Evolutionary conservation across 1,140 invertebrate genomes (phyloP), one percentile per base, ranked within the genome.

Genomic region (Dinoponera quadriceps): DNA sequence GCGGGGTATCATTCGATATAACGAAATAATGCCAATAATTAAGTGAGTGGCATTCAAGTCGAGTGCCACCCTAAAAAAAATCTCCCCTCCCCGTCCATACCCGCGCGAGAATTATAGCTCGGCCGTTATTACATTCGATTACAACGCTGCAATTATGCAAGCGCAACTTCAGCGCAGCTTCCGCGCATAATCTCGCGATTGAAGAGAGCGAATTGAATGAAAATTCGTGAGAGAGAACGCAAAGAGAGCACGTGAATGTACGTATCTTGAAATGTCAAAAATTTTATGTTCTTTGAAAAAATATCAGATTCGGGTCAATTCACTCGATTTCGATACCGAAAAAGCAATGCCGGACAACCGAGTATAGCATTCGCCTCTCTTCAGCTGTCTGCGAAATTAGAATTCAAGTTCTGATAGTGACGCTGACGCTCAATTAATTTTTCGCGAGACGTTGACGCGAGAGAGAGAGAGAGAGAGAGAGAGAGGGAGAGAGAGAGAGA

Each of bases 21-120:
- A 69, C 74, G 18, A 78, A 78, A 69, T 55, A 69, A 55, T 49
- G 63, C 75, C 51, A 78, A 78, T 69, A 78, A 78, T 78, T 78
- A 78, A 78, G 63, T 69, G 22, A 54, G 25, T 33, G 33, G 63
- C 29, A 44, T 49, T 78, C 29, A 78, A 78, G 4, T 65, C 20
- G 48, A 75, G 44, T 65, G 49, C 14, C 25, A 16, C 22, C 38
- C 57, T 22, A 78, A 77, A 77, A 60, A 65, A 66, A 68, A 44
- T 44, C 38, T 27, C 49, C 66, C 18, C 16, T 3, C 16, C 20
- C n/a, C n/a, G n/a, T n/a, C n/a, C 68, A 68, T 54, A 77, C 55
- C 25, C 14, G 20, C 3, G 20, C 3, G 20, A 22, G 4, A 69
- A 78, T 78, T 78, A 68, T 69, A 44, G 68, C 16, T 54, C n/a